These are phyloP conservation scores for Diarsia mendica DNA, from an alignment of 2,888 invertebrate genomes.

Conservation along the genomic window DNA sequence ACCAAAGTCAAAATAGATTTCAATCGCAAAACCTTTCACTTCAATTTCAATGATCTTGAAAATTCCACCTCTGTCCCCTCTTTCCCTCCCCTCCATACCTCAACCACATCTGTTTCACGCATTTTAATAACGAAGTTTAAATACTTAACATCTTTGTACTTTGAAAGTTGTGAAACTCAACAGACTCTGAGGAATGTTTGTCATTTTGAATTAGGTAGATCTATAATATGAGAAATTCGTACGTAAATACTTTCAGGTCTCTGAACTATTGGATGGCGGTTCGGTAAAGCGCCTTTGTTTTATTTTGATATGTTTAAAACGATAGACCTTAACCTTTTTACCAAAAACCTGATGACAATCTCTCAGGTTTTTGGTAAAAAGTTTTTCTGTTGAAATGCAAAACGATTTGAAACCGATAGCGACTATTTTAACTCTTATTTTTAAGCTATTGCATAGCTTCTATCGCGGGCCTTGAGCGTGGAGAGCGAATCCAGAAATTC, in stretches of 20 bases:
- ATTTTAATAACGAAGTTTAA: constrained; percentile 58
- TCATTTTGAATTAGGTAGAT: constrained; percentile 41
- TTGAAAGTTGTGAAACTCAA: constrained; percentile 41
- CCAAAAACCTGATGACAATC: too few relatives aligned
- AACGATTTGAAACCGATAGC: too few relatives aligned
- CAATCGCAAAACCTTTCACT: not conserved
- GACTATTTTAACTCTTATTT: too few relatives aligned
- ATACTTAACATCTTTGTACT: constrained; percentile 47
- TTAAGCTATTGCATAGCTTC: too few relatives aligned
- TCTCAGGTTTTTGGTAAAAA: too few relatives aligned
- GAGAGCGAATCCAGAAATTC: too few relatives aligned
- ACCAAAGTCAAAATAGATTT: not conserved
- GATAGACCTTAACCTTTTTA: too few relatives aligned
- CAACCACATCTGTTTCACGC: constrained; percentile 40
- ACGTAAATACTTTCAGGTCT: constrained; percentile 11
- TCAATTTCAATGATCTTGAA: not conserved
- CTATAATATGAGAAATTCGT: constrained; percentile 29
- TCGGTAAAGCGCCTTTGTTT: not conserved
- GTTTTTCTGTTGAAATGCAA: too few relatives aligned
- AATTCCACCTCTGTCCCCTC: not conserved
- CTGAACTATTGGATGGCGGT: not conserved
- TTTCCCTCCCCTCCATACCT: not conserved
- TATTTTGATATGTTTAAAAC: not conserved
- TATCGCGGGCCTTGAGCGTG: too few relatives aligned
- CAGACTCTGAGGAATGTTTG: constrained; percentile 39